Conservation (phyloP, 2,888 invertebrate genomes). For the Microctonus aethiopoides region DNA sequence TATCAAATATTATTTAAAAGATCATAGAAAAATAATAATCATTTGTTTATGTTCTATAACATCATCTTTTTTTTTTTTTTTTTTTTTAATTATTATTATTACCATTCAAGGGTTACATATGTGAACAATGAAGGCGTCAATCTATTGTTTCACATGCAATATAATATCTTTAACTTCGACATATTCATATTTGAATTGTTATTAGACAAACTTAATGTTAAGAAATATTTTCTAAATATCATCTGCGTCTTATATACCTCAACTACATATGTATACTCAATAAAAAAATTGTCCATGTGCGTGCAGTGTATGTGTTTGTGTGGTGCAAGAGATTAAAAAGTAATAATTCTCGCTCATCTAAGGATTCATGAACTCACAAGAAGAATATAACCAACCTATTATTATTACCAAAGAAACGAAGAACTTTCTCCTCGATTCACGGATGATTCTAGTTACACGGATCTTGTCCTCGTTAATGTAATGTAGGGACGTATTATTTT, state of each 20-base stretch:
- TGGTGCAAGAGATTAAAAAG: conserved; percentile 16
- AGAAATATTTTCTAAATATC: conserved; percentile 24
- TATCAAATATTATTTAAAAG: neutral
- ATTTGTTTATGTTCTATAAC: no score
- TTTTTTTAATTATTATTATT: neutral
- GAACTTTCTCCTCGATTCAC: conserved; percentile 44
- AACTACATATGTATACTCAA: conserved; percentile 2
- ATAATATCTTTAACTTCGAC: neutral
- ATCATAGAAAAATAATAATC: neutral
- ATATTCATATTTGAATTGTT: neutral
- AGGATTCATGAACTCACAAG: conserved; percentile 9
- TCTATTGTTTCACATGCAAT: neutral
- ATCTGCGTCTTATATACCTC: conserved; percentile 31
- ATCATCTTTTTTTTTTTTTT: neutral
- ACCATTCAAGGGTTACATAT: neutral
- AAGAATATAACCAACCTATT: conserved; percentile 32
- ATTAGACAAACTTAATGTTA: neutral
- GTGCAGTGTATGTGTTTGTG: neutral
- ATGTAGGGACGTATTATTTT: neutral
- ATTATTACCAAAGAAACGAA: conserved; percentile 41
- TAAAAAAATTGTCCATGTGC: neutral
- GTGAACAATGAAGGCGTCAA: neutral
- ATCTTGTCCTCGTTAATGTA: neutral
- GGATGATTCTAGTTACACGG: conserved; percentile 4
- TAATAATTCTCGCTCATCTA: conserved; percentile 14